Conservation (phyloP, 2,113 vertebrate species). For the Cisticola juncidis region DNA sequence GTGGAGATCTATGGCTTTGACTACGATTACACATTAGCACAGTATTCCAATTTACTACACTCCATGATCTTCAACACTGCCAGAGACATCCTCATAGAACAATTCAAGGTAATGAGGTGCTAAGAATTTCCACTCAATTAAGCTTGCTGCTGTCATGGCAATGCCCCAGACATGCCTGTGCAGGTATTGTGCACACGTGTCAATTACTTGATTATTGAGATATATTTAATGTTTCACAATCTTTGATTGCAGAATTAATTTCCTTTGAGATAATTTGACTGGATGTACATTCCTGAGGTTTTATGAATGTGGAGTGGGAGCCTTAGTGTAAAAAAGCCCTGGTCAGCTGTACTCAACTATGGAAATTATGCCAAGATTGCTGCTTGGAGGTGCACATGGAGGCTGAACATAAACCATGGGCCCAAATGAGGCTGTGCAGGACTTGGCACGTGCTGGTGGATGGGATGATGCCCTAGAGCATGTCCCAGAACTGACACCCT, state of each 20-base stretch:
- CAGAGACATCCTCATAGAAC: conserved; percentile 80
- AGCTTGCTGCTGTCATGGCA: neutral
- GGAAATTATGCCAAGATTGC: neutral
- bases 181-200: fast-evolving
- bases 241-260: neutral
- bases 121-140: neutral
- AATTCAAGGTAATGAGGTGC: conserved; percentile 76
- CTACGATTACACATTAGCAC: conserved; percentile 81
- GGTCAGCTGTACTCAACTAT: neutral
- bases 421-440: neutral
- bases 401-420: neutral
- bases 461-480: neutral
- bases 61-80: conserved; percentile 81
- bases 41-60: conserved; percentile 79
- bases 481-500: neutral
- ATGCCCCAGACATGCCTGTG: fast-evolving
- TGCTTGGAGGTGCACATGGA: neutral
- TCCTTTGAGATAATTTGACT: neutral
- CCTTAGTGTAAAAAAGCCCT: neutral
- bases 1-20: conserved; percentile 85
- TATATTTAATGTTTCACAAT: neutral
- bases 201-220: neutral
- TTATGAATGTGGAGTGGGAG: neutral
- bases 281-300: neutral
- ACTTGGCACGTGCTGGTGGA: neutral